Conservation (phyloP, 2,888 invertebrate species). For the Trachelus iudaicus region DNA sequence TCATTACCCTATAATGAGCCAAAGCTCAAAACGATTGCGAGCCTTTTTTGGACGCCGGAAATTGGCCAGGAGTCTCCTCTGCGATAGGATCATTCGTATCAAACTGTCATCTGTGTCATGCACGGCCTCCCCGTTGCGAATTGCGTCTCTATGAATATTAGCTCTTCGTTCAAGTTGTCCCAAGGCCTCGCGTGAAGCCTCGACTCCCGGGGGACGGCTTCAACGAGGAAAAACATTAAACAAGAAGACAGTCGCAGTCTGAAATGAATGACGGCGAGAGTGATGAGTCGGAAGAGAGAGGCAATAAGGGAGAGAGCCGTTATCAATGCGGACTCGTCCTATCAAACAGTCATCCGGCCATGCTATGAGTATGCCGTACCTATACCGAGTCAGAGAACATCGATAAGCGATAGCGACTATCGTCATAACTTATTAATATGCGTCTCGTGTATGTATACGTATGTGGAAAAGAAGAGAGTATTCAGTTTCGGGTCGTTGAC, state of each 20-base stretch:
- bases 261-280: background rate
- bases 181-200: background rate
- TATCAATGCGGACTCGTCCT: background rate
- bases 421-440: background rate
- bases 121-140: background rate
- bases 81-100: background rate
- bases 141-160: background rate
- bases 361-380: background rate
- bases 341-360: background rate
- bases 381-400: background rate
- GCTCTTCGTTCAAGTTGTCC: background rate
- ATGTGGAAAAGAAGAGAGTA: background rate
- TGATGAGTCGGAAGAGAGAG: background rate
- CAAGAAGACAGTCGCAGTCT: background rate
- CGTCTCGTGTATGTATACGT: background rate
- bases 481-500: slow-evolving; percentile 3
- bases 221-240: background rate
- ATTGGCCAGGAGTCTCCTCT: background rate
- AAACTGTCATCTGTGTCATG: background rate
- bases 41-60: slow-evolving; percentile 19
- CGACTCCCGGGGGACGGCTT: background rate
- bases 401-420: slow-evolving; percentile 1
- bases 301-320: background rate
- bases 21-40: slow-evolving; percentile 10
- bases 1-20: slow-evolving; percentile 38